phyloP scores from a whole-genome alignment of 1,140 invertebrate species.

The Drosophila obscura region DNA sequence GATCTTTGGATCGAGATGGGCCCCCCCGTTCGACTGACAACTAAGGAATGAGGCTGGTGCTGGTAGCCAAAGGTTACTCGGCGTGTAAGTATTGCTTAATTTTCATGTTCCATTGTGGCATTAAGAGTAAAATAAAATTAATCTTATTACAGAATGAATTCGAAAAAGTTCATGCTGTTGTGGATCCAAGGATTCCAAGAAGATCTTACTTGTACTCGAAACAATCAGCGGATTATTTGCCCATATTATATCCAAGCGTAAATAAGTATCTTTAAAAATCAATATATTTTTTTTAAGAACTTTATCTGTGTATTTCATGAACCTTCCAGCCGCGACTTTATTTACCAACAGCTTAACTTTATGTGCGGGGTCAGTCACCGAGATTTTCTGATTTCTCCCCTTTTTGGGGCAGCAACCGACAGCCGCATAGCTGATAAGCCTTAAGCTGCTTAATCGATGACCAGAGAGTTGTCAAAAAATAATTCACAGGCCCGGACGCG shows the following conservation, averaged over 20 bases:
- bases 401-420: constrained; percentile 30
- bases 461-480: constrained; percentile 80
- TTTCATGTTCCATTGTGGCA: constrained; percentile 9
- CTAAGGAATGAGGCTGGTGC: constrained; percentile 17
- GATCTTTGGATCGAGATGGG: constrained; percentile 39
- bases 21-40: constrained; percentile 31
- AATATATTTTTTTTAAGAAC: neutral
- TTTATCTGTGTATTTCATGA: constrained; percentile 1
- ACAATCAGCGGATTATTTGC: no score
- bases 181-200: no score
- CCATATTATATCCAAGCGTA: neutral
- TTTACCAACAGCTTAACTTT: constrained; percentile 31
- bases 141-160: no score
- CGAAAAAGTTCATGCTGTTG: no score
- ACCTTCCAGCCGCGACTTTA: constrained; percentile 8
- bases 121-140: no score
- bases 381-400: constrained; percentile 39
- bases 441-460: constrained; percentile 82
- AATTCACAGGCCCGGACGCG: constrained; percentile 62
- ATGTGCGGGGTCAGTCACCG: constrained; percentile 56
- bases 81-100: constrained; percentile 29
- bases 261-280: neutral
- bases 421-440: constrained; percentile 66
- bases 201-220: no score
- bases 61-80: constrained; percentile 28